Percentiles rank a stretch among this genome's conserved stretches.
These are phyloP conservation scores for Nixonia krombeini DNA, from an alignment of 1,140 invertebrate species.

Conservation along the genomic window DNA sequence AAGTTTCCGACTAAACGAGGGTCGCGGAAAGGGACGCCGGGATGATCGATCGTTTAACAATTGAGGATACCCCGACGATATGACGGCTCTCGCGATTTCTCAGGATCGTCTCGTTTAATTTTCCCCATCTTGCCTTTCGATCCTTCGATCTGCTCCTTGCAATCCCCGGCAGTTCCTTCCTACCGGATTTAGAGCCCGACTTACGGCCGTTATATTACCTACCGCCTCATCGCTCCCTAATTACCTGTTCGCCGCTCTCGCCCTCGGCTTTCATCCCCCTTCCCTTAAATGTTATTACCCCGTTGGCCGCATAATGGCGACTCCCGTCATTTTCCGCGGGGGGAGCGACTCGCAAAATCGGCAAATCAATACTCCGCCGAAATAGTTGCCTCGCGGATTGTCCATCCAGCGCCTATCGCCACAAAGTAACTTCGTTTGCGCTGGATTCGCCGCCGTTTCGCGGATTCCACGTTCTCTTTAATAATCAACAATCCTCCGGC, in stretches of 20 bases:
- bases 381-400: constrained; percentile 15
- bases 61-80: constrained; percentile 11
- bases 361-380: constrained; percentile 29
- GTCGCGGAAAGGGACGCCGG: background rate
- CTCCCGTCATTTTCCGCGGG: constrained; percentile 21
- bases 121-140: constrained; percentile 17
- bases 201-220: constrained; percentile 31
- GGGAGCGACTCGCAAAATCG: constrained; percentile 1
- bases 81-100: constrained; percentile 8
- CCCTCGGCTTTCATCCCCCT: constrained; percentile 28
- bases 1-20: background rate
- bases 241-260: constrained; percentile 31
- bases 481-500: no score
- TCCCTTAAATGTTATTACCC: constrained; percentile 35
- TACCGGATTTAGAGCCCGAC: constrained; percentile 22
- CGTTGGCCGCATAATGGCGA: constrained; percentile 17
- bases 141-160: constrained; percentile 18
- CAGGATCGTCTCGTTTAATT: constrained; percentile 12
- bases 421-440: no score
- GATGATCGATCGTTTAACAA: constrained; percentile 26
- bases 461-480: no score
- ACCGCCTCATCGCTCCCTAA: constrained; percentile 32
- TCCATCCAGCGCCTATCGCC: no score
- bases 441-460: no score
- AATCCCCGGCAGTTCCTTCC: constrained; percentile 8